These are phyloP conservation scores for Leucania comma DNA, from an alignment of 2,888 invertebrate species.

Conservation along the genomic window DNA sequence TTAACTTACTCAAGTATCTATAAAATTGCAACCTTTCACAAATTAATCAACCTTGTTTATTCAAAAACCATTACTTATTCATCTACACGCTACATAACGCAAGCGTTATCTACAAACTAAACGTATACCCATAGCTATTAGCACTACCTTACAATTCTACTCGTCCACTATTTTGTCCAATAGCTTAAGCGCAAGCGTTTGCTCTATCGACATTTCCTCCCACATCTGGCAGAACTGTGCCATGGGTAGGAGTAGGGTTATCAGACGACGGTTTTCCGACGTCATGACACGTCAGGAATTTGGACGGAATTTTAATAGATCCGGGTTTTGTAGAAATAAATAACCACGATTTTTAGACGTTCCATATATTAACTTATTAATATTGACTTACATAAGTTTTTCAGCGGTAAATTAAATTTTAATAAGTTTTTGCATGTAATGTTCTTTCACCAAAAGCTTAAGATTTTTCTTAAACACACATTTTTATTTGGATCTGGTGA, in stretches of 20 bases:
- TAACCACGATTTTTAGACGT: neutral
- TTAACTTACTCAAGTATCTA: neutral
- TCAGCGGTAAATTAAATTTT: no score
- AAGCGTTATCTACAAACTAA: slow-evolving; percentile 14
- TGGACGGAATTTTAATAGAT: slow-evolving; percentile 4
- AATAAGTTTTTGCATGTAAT: neutral
- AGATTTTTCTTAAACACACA: neutral
- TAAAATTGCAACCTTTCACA: neutral
- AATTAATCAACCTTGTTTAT: slow-evolving; percentile 5
- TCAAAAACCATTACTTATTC: neutral
- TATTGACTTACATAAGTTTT: neutral
- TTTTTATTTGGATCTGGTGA: neutral
- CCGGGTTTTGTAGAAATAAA: neutral
- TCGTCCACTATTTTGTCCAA: slow-evolving; percentile 19
- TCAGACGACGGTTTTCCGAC: slow-evolving; percentile 15
- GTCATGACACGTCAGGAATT: slow-evolving; percentile 6
- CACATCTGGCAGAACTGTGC: slow-evolving; percentile 29
- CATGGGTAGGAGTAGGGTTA: slow-evolving; percentile 6
- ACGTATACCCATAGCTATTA: slow-evolving; percentile 19
- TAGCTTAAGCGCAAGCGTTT: slow-evolving; percentile 24
- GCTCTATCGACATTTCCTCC: slow-evolving; percentile 36
- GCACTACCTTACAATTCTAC: slow-evolving; percentile 9
- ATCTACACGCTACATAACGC: slow-evolving; percentile 8
- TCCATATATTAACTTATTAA: neutral
- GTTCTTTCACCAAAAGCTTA: neutral